Base-by-base conservation (phyloP, 2,888 invertebrate genomes). In the Alloscopus bannaensis region DNA sequence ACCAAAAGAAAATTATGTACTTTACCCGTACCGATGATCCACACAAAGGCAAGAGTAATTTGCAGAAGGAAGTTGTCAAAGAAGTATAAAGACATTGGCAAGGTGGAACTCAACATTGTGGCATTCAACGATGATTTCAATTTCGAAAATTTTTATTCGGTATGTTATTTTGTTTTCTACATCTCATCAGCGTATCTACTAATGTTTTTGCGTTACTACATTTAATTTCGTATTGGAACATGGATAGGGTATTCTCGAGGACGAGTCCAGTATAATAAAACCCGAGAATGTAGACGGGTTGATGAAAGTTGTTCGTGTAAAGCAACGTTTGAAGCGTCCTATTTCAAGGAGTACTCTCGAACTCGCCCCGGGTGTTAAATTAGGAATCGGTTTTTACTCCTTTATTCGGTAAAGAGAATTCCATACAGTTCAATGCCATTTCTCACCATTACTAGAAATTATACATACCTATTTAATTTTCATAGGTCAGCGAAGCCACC, bases 311-410 rank as follows among this genome's bases (percentile, higher is more conserved):
- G 79, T 85, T 24, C 70, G 84, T 8, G 81, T 84, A 36, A 83
- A 82, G 47, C 84, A 84, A 40, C 64, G 82, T 1, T 6, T 80
- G 8, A 62, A 70, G 13, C 76, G 86, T 8, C 82, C 85, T 1
- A 59, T 83, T 28, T 59, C 69, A 26, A 52, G 81, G 31, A 76
- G 52, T 8, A 82, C 80, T 8, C 62, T 86, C 11, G 79, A 84
- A 66, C 57, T 86, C 28, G 47, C 69, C 2, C 79, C 81, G 8
- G 84, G 79, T 20, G 40, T 83, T 18, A 80, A 80, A 65, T 29
- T 86, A n/a, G 83, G 76, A 11, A 82, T 86, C 36, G 86, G 85
- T 18, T 24, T 85, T 26, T 86, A 86, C 31, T 76, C 81, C 0
- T 80, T 84, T 59, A 68, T 80, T 0, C 65, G 85, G 84, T 84